Evolutionary conservation across 2,113 vertebrate species (phyloP).

Genomic region (Centropus unirufus): DNA sequence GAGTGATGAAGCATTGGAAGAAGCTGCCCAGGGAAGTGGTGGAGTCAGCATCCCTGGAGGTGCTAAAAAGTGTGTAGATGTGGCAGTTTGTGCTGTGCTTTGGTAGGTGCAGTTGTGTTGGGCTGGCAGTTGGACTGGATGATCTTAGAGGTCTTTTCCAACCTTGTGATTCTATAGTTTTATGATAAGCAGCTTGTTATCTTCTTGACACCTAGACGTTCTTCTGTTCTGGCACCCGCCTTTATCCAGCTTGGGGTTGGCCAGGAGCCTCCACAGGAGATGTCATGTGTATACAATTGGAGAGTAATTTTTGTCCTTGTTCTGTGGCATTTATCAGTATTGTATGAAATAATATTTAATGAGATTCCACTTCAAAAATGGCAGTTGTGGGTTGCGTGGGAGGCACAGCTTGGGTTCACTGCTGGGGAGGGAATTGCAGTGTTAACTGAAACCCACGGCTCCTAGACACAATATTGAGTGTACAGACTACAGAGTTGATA

Average conservation of each 20-base stretch:
- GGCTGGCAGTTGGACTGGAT: too few relatives aligned
- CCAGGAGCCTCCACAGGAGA: not conserved
- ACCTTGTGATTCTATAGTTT: too few relatives aligned
- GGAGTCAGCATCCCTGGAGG: too few relatives aligned
- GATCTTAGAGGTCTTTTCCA: too few relatives aligned
- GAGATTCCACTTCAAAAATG: not conserved
- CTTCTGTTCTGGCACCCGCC: fast-evolving
- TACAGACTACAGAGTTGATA: not conserved
- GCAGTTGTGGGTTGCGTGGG: not conserved
- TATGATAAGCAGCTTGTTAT: not conserved
- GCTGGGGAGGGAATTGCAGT: not conserved
- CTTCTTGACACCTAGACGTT: not conserved
- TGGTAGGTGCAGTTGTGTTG: too few relatives aligned
- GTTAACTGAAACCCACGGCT: not conserved
- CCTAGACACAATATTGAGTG: not conserved
- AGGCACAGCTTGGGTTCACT: not conserved
- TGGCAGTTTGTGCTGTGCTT: too few relatives aligned
- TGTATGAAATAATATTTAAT: not conserved
- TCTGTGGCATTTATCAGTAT: not conserved
- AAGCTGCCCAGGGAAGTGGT: too few relatives aligned
- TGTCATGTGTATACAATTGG: not conserved
- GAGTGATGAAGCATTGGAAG: too few relatives aligned
- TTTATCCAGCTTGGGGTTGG: not conserved
- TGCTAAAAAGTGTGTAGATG: too few relatives aligned
- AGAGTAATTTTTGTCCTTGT: not conserved